Conservation (phyloP, 2,888 invertebrate genomes). For the Saturnia pavonia region DNA sequence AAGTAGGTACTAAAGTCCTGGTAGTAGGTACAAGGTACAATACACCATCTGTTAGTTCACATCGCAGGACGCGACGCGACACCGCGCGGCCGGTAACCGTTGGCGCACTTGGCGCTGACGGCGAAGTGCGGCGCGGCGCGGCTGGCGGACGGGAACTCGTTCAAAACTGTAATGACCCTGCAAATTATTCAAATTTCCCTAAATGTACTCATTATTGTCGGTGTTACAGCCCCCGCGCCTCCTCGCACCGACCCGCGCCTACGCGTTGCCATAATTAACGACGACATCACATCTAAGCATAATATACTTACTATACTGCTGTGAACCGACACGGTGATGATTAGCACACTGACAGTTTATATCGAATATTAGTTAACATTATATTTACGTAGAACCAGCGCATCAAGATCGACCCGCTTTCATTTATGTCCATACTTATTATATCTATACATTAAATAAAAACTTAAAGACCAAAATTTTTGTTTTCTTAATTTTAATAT, state of each 20-base stretch:
- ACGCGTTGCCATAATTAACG: conserved; percentile 3
- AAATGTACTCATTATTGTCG: conserved; percentile 25
- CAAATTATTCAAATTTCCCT: conserved; percentile 42
- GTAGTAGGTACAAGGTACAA: background rate
- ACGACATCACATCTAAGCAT: conserved; percentile 4
- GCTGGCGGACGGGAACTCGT: conserved; percentile 23
- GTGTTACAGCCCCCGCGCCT: background rate
- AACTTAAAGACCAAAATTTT: no score
- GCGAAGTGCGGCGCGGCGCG: background rate
- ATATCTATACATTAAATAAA: no score
- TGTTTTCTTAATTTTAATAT: no score
- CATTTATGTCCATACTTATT: no score
- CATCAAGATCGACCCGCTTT: no score
- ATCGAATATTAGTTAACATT: no score
- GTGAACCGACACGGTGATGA: background rate
- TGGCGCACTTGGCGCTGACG: no score
- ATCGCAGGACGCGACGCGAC: background rate
- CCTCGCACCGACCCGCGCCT: background rate
- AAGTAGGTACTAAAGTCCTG: background rate
- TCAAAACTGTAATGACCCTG: conserved; percentile 33
- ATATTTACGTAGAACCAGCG: no score
- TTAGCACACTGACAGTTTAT: background rate
- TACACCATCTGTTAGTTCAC: background rate
- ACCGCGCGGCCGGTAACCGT: background rate
- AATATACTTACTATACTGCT: background rate